Conservation (phyloP, 2,113 vertebrate species). For the Marmota flaviventris region DNA sequence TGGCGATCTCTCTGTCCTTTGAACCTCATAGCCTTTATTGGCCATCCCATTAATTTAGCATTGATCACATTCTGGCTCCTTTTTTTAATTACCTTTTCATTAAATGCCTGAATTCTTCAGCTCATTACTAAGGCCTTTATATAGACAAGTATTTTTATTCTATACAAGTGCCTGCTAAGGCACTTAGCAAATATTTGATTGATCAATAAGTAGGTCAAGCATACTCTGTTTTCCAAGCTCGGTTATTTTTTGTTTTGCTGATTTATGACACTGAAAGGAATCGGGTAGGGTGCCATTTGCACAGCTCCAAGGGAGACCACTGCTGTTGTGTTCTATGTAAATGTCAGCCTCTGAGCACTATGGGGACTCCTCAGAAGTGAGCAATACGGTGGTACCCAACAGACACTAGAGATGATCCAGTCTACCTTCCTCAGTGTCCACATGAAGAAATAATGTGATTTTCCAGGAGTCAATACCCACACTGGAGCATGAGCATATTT, state of each 20-base stretch:
- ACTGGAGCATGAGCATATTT: not conserved
- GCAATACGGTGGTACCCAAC: not conserved
- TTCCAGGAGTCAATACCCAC: not conserved
- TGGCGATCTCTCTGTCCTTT: not conserved
- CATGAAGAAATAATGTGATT: not conserved
- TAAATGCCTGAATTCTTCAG: not conserved
- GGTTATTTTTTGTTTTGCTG: not conserved
- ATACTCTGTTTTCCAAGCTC: not conserved
- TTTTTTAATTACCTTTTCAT: not conserved
- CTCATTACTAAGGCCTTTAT: constrained; percentile 42
- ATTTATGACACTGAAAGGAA: not conserved
- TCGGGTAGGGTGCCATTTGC: not conserved
- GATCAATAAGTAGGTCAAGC: constrained; percentile 22
- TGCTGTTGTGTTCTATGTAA: not conserved
- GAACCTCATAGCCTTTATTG: not conserved
- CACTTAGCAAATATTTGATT: constrained; percentile 42
- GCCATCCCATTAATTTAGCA: not conserved
- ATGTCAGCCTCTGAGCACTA: too few relatives aligned
- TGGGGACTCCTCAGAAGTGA: too few relatives aligned
- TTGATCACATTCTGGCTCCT: not conserved
- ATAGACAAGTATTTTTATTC: not conserved
- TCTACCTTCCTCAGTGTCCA: not conserved
- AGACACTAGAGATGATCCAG: not conserved
- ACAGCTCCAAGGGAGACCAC: not conserved
- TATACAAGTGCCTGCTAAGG: not conserved